Evolutionary conservation across 2,797 vertebrate genomes (phyloP), one percentile per base, ranked within the genome.

Genomic region (Scolopax bukidnonensis): DNA sequence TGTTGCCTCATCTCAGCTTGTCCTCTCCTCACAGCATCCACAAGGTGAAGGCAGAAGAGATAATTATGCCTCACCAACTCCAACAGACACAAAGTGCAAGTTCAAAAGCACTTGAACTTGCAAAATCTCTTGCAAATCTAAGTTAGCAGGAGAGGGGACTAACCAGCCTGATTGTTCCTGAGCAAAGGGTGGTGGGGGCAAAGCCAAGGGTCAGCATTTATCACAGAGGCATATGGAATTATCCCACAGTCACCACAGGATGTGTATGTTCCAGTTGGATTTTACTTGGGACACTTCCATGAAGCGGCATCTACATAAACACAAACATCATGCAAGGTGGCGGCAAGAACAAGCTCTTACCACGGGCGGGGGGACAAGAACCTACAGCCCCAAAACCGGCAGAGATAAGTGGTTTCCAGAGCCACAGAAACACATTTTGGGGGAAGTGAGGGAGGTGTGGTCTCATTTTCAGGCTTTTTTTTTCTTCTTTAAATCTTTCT

Each of bases 361-460:
- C 65, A 12, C 19, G 27, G 40, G 4, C 78, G 12, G 1, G 1
- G 11, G 16, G 14, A 33, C 1, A 4, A 60, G 43, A 59, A 77
- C 0, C 0, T 28, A 32, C 36, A 20, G 33, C 25, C 67, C 59
- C 45, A 33, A 63, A 11, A 32, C 6, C 0, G 0, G 8, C 43
- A 87, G 27, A 70, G 30, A 68, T 7, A 11, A 47, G n/a, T 3
- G 8, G 27, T n/a, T 86, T 60, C 57, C 38, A 91, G 51, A 79
- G 33, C 32, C 4, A 3, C 2, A 47, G 41, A 23, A 61, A 61
- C 13, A 27, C 12, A 27, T 28, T 40, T 28, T 28, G 16, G 36
- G 59, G 25, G 59, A 17, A 38, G 33, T 6, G 24, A 25, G 57
- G 17, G 27, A 57, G 21, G 56, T 33, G n/a, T 7, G 16, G 60